These are phyloP conservation scores for Rhagoletis zephyria DNA, from an alignment of 1,140 invertebrate genomes.

Conservation along the genomic window DNA sequence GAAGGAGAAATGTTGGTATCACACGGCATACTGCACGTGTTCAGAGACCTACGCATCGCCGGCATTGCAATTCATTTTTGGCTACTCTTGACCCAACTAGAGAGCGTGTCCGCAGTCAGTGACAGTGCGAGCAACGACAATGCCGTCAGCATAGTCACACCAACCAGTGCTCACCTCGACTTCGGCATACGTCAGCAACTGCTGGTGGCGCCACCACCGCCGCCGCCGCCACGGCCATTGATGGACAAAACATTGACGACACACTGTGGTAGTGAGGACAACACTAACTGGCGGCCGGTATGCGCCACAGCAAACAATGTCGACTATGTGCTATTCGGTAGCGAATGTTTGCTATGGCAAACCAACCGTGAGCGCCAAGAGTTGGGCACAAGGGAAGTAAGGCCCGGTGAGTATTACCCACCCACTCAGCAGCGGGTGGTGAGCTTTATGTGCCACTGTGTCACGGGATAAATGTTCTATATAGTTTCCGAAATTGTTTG, in stretches of 20 bases:
- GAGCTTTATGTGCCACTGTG: constrained; percentile 32
- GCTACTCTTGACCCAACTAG: constrained; percentile 7
- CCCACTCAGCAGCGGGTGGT: background rate
- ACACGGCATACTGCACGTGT: background rate
- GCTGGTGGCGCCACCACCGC: background rate
- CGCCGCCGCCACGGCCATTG: background rate
- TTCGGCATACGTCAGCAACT: background rate
- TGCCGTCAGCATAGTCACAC: background rate
- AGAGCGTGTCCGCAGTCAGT: constrained; percentile 15
- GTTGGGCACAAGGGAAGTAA: background rate
- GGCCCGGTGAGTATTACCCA: background rate
- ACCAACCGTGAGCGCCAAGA: constrained; percentile 14
- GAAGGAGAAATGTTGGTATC: constrained; percentile 20
- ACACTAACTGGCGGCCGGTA: constrained; percentile 1
- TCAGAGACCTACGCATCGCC: background rate
- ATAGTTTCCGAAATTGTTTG: constrained; percentile 31
- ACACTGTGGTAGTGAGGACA: background rate
- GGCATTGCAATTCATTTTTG: constrained; percentile 22
- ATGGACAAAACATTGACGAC: constrained; percentile 40
- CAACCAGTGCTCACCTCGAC: background rate
- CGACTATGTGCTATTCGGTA: constrained; percentile 39
- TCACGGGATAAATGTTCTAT: constrained; percentile 14
- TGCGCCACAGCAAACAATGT: constrained; percentile 15
- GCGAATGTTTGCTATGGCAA: constrained; percentile 26
- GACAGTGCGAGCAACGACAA: background rate